Base-by-base conservation (phyloP, 2,113 vertebrate species). In the Eolophus roseicapilla region DNA sequence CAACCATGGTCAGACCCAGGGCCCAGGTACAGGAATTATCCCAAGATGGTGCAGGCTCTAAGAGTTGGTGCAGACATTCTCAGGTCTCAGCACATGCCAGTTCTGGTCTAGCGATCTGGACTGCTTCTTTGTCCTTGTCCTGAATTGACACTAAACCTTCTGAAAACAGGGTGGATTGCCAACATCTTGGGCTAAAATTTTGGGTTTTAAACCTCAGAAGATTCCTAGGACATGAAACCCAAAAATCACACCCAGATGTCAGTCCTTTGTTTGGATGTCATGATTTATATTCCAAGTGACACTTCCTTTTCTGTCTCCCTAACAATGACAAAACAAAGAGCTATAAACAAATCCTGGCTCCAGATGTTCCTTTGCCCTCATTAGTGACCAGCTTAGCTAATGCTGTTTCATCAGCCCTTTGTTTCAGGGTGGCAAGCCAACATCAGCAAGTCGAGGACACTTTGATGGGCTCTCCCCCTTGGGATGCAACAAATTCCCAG, bases 391-490 rank as follows among this genome's bases (percentile, higher is more conserved):
- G 82, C 79, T 94, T 94, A 90, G 95, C 93, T 90, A 94, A 93
- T 71, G 44, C 64, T 86, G 16, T 96, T 96, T 96, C 95, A 95
- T 97, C 95, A 96, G 90, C 63, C 86, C 52, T 93, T 93, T 95
- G 95, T 97, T 96, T 95, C 95, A 93, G 93, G 92, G 80, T 95
- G 90, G 92, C 93, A 96, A 96, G 92, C 90, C 95, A 96, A 95
- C 88, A 97, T 95, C 96, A 97, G 95, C 96, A 95, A 81, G 76
- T 52, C 3, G 0, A 74, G 95, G 90, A 92, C 92, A 90, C 85
- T 92, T 96, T 95, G 93, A 94, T 83, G 88, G 96, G 79, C 82
- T 92, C 79, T 79, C 89, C 67, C 85, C 4, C 90, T 90, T 18
- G 83, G 86, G 83, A 95, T 81, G 52, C 68, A 16, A 89, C 95